A percentile compares a stretch with the other conserved stretches of the same genome.
Evolutionary conservation across 2,888 invertebrate species (phyloP).

Genomic region (Calephelis perditalis): DNA sequence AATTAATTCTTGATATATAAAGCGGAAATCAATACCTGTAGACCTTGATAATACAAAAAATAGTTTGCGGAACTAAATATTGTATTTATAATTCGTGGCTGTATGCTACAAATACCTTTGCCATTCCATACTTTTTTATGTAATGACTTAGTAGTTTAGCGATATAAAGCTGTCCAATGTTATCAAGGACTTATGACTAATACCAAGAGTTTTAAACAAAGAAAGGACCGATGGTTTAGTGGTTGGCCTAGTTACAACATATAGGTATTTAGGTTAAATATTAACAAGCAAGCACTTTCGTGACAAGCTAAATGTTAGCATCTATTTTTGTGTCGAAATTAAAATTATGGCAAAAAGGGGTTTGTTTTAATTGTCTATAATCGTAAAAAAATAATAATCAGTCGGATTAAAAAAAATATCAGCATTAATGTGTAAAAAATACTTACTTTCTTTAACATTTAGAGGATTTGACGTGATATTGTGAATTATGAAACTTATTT

Average conservation of each 20-base stretch:
- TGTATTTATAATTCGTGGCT: constrained; percentile 9
- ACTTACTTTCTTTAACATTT: too few species aligned
- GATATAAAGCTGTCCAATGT: constrained; percentile 2
- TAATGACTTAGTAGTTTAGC: not conserved
- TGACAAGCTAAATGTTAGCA: too few species aligned
- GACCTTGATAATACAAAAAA: constrained; percentile 4
- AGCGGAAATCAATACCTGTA: constrained; percentile 5
- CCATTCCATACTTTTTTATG: constrained; percentile 1
- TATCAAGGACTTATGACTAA: not conserved
- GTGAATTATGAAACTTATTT: too few species aligned
- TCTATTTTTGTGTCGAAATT: too few species aligned
- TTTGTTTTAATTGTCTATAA: too few species aligned
- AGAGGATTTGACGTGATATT: too few species aligned
- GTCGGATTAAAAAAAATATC: too few species aligned
- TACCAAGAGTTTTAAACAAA: not conserved
- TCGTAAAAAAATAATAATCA: too few species aligned
- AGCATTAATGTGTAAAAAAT: too few species aligned
- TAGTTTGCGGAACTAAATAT: constrained; percentile 6
- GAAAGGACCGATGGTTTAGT: not conserved
- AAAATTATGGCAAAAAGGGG: too few species aligned
- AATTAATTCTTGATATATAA: constrained; percentile 3
- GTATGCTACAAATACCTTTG: constrained; percentile 6
- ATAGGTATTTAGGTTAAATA: not conserved
- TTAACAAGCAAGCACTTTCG: too few species aligned
- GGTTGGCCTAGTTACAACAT: too few species aligned